A percentile compares a stretch with the other conserved stretches of the same genome.
These are phyloP conservation scores for Caradrina clavipalpis DNA, from an alignment of 2,888 invertebrate genomes.

Conservation along the genomic window DNA sequence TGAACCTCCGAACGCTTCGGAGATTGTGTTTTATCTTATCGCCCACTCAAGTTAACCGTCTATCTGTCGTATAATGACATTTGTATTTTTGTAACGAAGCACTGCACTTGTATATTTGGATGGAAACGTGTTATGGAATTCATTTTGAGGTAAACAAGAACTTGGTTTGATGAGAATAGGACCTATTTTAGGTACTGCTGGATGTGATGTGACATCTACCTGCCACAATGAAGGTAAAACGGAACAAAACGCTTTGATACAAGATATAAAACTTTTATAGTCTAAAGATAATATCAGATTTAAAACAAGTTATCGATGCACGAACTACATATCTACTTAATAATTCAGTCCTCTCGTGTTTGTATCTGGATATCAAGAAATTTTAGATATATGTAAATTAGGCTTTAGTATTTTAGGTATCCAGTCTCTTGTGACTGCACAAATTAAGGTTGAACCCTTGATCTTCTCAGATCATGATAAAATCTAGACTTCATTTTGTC, in stretches of 20 bases:
- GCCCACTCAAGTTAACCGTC: conserved; percentile 60
- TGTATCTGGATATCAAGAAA: conserved; percentile 19
- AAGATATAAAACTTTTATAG: neutral
- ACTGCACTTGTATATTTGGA: conserved; percentile 7
- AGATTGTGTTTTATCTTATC: conserved; percentile 78
- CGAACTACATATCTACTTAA: conserved; percentile 9
- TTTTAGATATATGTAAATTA: neutral
- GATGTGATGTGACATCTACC: neutral
- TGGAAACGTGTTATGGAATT: conserved; percentile 13
- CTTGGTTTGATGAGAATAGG: neutral
- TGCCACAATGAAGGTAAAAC: neutral
- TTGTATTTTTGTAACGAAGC: conserved; percentile 44
- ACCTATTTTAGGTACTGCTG: conserved; percentile 16
- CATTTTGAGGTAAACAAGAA: conserved; percentile 25
- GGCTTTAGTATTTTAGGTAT: neutral
- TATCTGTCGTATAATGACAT: conserved; percentile 45
- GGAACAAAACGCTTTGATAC: neutral
- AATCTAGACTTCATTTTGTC: neutral
- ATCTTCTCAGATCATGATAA: neutral
- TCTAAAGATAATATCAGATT: conserved; percentile 10
- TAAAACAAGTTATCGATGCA: conserved; percentile 6
- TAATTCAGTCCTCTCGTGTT: neutral
- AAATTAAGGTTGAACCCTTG: neutral
- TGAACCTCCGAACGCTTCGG: conserved; percentile 63
- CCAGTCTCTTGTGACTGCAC: neutral